Evolutionary conservation across 2,797 vertebrate species (phyloP).

Genomic region (Scolopax bukidnonensis): DNA sequence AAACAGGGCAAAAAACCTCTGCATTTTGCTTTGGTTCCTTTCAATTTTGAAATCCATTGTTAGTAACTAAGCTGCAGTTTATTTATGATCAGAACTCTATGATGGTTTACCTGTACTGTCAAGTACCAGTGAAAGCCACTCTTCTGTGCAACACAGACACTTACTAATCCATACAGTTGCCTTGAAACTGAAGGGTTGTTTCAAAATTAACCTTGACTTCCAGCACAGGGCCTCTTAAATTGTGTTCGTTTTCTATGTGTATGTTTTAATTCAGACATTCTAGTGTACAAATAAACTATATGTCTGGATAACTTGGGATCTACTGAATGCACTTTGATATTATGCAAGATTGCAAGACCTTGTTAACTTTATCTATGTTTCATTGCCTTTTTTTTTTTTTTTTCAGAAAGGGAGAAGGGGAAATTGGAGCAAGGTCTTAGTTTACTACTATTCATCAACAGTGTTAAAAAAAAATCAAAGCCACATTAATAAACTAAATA

Average conservation of each 20-base stretch:
- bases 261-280: slow-evolving; percentile 55
- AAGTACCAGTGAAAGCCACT: slow-evolving; percentile 38
- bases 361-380: slow-evolving; percentile 77
- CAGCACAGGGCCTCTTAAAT: slow-evolving; percentile 25
- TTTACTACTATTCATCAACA: slow-evolving; percentile 70
- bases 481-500: slow-evolving; percentile 81
- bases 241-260: slow-evolving; percentile 1
- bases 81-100: slow-evolving; percentile 7
- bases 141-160: slow-evolving; percentile 19
- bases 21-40: not conserved
- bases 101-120: slow-evolving; percentile 16
- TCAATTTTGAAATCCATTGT: slow-evolving; percentile 12
- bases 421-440: slow-evolving; percentile 75
- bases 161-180: slow-evolving; percentile 22
- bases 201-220: slow-evolving; percentile 58
- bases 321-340: slow-evolving; percentile 70
- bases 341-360: slow-evolving; percentile 75
- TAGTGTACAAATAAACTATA: slow-evolving; percentile 43
- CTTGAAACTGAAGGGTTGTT: slow-evolving; percentile 57
- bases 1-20: slow-evolving; percentile 18
- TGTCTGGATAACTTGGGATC: slow-evolving; percentile 63
- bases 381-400: slow-evolving; percentile 39
- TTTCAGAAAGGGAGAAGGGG: slow-evolving; percentile 8
- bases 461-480: slow-evolving; percentile 65
- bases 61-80: slow-evolving; percentile 11